Conservation (phyloP, 2,797 vertebrate genomes). For the Corythornis leucogaster region DNA sequence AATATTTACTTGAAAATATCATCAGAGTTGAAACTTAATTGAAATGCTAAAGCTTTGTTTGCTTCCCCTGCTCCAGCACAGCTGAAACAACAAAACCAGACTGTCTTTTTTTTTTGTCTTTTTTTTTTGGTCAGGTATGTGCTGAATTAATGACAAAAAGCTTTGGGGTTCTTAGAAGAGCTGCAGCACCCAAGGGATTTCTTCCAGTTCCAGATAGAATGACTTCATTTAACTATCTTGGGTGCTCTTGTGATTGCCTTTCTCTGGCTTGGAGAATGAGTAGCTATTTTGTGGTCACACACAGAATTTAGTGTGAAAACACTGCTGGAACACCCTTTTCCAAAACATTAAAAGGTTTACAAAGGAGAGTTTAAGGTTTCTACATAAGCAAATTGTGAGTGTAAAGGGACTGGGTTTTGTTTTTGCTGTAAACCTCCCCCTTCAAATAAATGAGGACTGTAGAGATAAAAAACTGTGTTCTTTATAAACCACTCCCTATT, state of each 20-base stretch:
- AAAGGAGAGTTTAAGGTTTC: neutral
- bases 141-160: constrained; percentile 47
- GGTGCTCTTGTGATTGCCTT: neutral
- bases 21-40: constrained; percentile 5
- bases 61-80: constrained; percentile 8
- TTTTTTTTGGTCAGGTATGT: constrained; percentile 17
- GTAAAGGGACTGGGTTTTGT: neutral
- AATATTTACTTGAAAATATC: constrained; percentile 66
- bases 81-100: constrained; percentile 71
- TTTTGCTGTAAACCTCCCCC: neutral
- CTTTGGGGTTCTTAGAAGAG: constrained; percentile 27
- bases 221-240: neutral
- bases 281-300: neutral
- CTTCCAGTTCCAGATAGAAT: neutral
- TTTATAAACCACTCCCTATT: neutral
- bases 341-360: neutral
- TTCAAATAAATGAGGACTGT: neutral
- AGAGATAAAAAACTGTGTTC: neutral
- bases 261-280: neutral
- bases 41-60: constrained; percentile 58
- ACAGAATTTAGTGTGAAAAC: neutral
- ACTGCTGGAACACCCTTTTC: neutral
- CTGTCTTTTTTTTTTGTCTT: constrained; percentile 23
- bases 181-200: neutral
- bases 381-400: neutral